Base-by-base conservation (phyloP, 2,113 vertebrate species). In the Brachyhypopomus gauderio region DNA sequence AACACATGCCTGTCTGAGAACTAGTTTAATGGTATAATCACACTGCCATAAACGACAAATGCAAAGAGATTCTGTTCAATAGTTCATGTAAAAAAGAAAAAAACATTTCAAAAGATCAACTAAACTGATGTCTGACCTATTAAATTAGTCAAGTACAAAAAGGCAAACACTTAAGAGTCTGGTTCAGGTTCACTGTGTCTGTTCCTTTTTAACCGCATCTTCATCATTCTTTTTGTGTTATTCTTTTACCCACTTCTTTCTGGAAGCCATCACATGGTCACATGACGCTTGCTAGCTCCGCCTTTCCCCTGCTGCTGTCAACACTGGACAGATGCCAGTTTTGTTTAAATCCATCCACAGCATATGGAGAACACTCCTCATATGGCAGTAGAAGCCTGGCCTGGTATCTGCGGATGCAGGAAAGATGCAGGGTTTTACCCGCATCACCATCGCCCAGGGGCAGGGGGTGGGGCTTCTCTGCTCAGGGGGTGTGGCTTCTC, bases 1-100 rank as follows among this genome's bases (percentile, higher is more conserved):
- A 67, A 67, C 30, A 67, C 25, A 66, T 41, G 41, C 41, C 45
- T 11, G 9, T 52, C 45, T 52, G 12, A 3, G 12, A 52, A 52
- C 11, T 14, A 52, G 45, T 14, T 3, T 52, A 85, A 81, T 81
- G 30, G 48, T 59, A 67, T n/a, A n/a, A 34, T 34, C 38, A 73
- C 30, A 36, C 14, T 60, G 19, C 1, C 62, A 2, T 55, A 20
- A 56, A 41, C 36, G 16, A 17, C 5, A 58, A 77, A 60, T 41
- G 60, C 60, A 81, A 48, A 78, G 73, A 23, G 17, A 52, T 71
- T 73, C 14, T 45, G 41, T 64, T 30, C 56, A 81, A 67, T 67
- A 75, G 3, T 14, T 67, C 27, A 83, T 5, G 22, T 72, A 58
- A 34, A 60, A 41, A n/a, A 58, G 23, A 12, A 60, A 38, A 20